Conservation (phyloP, 2,888 invertebrate species). For the Dicycla oo region DNA sequence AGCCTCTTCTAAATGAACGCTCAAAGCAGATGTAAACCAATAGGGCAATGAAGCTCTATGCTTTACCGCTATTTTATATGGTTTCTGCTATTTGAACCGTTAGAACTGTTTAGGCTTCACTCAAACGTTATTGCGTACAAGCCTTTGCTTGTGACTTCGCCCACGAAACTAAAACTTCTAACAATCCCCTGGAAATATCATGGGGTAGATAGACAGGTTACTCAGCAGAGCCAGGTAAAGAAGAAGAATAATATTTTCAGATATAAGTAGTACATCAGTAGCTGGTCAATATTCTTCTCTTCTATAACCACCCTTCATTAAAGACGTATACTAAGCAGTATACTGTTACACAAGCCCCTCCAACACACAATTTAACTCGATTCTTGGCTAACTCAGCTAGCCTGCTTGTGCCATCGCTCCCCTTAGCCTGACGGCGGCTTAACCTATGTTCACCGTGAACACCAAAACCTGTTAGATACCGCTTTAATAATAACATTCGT, state of each 20-base stretch:
- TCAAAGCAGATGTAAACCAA: background rate
- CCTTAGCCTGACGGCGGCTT: too few species aligned
- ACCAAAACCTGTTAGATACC: too few species aligned
- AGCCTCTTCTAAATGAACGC: background rate
- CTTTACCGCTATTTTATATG: too few species aligned
- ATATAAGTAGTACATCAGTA: background rate
- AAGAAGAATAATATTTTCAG: background rate
- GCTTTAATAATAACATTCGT: too few species aligned
- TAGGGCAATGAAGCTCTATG: background rate
- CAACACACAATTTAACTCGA: background rate
- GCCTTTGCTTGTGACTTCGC: background rate
- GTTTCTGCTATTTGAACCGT: background rate
- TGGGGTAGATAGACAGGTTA: background rate
- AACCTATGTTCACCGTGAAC: background rate
- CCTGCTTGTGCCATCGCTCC: background rate
- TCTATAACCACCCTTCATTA: background rate
- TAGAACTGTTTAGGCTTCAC: background rate
- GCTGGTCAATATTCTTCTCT: background rate
- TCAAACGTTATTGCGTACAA: background rate
- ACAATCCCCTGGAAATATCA: background rate
- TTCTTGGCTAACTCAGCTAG: too few species aligned
- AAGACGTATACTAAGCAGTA: background rate
- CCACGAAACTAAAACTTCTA: background rate
- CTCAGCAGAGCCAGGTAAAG: too few species aligned
- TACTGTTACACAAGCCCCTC: background rate